Percentiles rank a stretch among this genome's conserved stretches.
Evolutionary conservation across 2,888 invertebrate species (phyloP).

Genomic region (Dusona sp.): DNA sequence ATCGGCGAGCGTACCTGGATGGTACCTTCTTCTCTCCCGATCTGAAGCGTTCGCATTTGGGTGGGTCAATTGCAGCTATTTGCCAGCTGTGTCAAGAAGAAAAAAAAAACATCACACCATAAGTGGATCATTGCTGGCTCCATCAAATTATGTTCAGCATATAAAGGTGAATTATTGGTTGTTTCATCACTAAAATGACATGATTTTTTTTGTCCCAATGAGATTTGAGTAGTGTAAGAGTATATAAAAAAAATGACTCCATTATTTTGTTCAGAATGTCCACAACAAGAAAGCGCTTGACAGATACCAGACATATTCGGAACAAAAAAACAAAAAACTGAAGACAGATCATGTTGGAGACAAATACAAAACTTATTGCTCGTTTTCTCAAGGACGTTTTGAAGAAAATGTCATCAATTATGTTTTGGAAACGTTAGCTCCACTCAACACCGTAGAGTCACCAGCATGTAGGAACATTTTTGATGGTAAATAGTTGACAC

Average conservation of each 20-base stretch:
- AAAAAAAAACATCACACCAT: background rate
- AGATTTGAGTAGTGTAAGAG: too few relatives aligned
- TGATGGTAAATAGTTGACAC: slow-evolving; percentile 6
- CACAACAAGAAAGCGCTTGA: background rate
- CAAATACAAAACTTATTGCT: background rate
- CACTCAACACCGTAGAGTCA: slow-evolving; percentile 26
- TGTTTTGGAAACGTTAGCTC: slow-evolving; percentile 24
- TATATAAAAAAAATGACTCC: too few relatives aligned
- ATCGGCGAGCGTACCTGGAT: background rate
- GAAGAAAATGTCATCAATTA: slow-evolving; percentile 35
- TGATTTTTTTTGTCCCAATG: too few relatives aligned
- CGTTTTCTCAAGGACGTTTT: slow-evolving; percentile 32
- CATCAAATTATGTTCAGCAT: background rate
- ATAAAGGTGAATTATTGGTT: background rate
- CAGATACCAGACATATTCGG: background rate
- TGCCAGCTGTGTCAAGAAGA: background rate
- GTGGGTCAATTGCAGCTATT: background rate
- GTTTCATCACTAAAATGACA: background rate
- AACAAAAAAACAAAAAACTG: background rate
- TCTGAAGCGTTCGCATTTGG: background rate
- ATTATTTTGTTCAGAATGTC: background rate
- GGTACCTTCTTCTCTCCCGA: background rate
- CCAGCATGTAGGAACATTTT: slow-evolving; percentile 41
- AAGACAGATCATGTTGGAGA: background rate
- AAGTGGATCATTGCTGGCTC: background rate